Conservation (phyloP, 2,888 invertebrate genomes). For the Drosophila atripex region DNA sequence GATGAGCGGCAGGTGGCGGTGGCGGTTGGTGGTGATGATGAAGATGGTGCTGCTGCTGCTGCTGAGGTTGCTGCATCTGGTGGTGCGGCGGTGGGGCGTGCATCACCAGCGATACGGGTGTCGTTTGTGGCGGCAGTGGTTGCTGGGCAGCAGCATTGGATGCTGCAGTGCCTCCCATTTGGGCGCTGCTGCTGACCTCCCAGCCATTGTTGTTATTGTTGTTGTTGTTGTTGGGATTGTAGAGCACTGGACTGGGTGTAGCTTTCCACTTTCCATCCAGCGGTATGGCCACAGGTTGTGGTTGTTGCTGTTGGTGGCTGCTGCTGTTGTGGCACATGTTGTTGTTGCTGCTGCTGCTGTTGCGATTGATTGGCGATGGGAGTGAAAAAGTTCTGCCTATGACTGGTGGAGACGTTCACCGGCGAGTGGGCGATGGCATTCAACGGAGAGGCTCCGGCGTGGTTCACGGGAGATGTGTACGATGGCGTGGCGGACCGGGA, state of each 20-base stretch:
- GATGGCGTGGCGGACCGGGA: conserved; percentile 97
- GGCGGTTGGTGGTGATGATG: conserved; percentile 56
- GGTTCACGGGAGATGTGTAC: conserved; percentile 90
- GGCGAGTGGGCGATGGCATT: conserved; percentile 86
- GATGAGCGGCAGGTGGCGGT: conserved; percentile 71
- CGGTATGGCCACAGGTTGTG: conserved; percentile 54
- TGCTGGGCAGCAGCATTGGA: conserved; percentile 61
- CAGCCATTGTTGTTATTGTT: conserved; percentile 55
- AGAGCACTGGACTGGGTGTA: conserved; percentile 82
- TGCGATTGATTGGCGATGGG: conserved; percentile 87
- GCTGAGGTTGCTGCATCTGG: conserved; percentile 46
- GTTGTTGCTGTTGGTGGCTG: conserved; percentile 51
- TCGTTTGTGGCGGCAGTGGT: conserved; percentile 78
- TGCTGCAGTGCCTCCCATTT: conserved; percentile 38
- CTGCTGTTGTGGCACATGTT: conserved; percentile 53
- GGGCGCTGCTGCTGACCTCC: conserved; percentile 50
- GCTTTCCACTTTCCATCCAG: conserved; percentile 82
- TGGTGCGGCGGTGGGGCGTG: conserved; percentile 76
- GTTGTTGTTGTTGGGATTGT: conserved; percentile 74
- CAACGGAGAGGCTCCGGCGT: conserved; percentile 88
- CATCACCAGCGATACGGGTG: conserved; percentile 80
- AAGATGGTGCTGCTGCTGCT: conserved; percentile 40
- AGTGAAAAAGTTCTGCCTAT: conserved; percentile 93
- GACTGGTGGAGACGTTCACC: conserved; percentile 89
- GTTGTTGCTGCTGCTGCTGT: conserved; percentile 70